Evolutionary conservation across 2,797 vertebrate genomes (phyloP).

Genomic region (Onychomys leucogaster): DNA sequence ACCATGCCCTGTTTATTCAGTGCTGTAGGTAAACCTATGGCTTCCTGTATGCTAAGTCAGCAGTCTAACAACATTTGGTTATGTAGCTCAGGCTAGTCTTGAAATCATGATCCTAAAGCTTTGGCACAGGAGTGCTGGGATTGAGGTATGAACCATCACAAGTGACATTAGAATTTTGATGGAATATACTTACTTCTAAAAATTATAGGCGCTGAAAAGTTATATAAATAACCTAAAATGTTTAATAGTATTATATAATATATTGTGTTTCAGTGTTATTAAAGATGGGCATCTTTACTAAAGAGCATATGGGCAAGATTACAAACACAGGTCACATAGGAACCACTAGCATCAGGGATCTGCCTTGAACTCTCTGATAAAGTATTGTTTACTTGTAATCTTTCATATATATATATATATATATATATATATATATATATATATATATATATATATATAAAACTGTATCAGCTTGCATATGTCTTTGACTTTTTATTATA

Average conservation of each 20-base stretch:
- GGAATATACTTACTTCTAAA: not conserved
- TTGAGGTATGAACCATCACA: not conserved
- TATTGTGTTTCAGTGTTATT: not conserved
- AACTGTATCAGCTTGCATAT: not conserved
- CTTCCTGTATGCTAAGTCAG: not conserved
- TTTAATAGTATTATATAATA: not conserved
- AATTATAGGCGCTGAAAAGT: not conserved
- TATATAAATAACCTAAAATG: not conserved
- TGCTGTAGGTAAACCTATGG: not conserved
- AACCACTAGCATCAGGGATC: not conserved
- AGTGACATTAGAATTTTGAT: not conserved
- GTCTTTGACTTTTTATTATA: not conserved
- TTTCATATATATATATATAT: too few species aligned
- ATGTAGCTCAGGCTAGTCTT: not conserved
- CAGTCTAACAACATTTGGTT: not conserved
- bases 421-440: too few species aligned
- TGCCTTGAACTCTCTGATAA: not conserved
- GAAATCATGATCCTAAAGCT: not conserved
- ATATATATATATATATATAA: too few species aligned
- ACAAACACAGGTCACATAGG: rapidly evolving
- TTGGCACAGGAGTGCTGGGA: not conserved
- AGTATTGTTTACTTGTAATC: not conserved
- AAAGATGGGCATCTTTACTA: not conserved
- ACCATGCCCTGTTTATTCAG: not conserved
- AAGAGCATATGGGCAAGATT: not conserved